Conservation (phyloP, 2,888 invertebrate genomes). For the Dryobotodes eremita region DNA sequence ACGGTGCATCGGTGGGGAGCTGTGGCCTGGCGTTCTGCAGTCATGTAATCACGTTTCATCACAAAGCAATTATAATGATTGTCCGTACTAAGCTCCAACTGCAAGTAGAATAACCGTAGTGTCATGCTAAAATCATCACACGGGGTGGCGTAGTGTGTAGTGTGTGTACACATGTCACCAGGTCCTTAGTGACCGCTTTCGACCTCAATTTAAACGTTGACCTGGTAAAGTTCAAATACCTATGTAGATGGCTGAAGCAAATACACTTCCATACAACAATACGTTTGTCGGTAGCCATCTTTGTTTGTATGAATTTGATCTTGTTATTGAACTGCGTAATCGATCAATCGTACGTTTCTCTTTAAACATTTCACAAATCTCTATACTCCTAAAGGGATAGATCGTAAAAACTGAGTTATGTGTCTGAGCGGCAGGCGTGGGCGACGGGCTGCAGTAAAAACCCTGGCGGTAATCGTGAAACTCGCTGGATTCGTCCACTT, state of each 20-base stretch:
- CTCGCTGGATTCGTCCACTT: conserved; percentile 71
- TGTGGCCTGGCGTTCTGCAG: conserved; percentile 35
- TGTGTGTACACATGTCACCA: conserved; percentile 67
- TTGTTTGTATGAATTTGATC: conserved; percentile 67
- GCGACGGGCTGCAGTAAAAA: conserved; percentile 69
- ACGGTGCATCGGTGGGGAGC: conserved; percentile 13
- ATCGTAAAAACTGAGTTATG: conserved; percentile 72
- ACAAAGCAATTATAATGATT: conserved; percentile 48
- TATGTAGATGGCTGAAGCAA: conserved; percentile 61
- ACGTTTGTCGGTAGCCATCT: conserved; percentile 66
- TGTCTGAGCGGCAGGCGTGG: conserved; percentile 60
- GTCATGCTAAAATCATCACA: conserved; percentile 51
- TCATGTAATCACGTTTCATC: conserved; percentile 48
- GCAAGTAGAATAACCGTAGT: conserved; percentile 51
- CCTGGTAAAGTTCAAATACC: conserved; percentile 80
- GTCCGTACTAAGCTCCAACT: conserved; percentile 44
- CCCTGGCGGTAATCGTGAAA: conserved; percentile 67
- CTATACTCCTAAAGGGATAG: conserved; percentile 54
- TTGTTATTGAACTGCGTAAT: conserved; percentile 60
- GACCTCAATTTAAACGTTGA: conserved; percentile 85
- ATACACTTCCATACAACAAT: conserved; percentile 62
- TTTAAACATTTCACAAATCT: conserved; percentile 57
- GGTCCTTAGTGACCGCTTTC: conserved; percentile 78
- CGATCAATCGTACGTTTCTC: conserved; percentile 52
- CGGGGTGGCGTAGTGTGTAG: too few relatives aligned